phyloP scores from a whole-genome alignment of 2,888 invertebrate species.

The Euphydryas editha region DNA sequence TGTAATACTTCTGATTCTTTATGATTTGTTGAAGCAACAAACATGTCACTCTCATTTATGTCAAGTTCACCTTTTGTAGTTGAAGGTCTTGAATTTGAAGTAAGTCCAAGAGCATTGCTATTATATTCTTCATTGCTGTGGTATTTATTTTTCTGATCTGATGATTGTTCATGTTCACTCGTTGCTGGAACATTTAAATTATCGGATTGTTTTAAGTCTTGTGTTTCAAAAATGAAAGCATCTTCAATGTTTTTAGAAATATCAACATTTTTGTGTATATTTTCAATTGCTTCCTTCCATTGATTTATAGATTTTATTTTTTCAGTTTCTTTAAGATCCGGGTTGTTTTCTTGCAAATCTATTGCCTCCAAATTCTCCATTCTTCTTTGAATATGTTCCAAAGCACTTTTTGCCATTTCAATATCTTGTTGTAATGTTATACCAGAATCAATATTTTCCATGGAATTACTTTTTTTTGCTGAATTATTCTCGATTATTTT shows the following conservation, averaged over 20 bases:
- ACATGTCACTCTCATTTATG: constrained; percentile 35
- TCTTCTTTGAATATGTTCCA: constrained; percentile 63
- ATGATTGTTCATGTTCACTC: constrained; percentile 18
- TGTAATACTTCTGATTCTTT: constrained; percentile 40
- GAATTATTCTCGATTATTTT: constrained; percentile 56
- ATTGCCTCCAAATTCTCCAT: constrained; percentile 61
- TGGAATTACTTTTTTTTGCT: constrained; percentile 32
- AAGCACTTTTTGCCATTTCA: constrained; percentile 63
- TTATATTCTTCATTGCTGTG: no score
- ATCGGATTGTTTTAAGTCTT: constrained; percentile 24
- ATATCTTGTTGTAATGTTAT: constrained; percentile 64
- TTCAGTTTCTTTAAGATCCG: constrained; percentile 50
- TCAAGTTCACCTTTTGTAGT: constrained; percentile 1
- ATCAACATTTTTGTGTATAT: constrained; percentile 62
- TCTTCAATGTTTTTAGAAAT: constrained; percentile 69
- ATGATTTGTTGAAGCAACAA: constrained; percentile 41
- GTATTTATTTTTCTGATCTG: not conserved
- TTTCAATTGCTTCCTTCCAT: constrained; percentile 68
- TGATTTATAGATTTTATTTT: constrained; percentile 56
- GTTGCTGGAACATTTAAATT: constrained; percentile 1
- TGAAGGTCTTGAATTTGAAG: not conserved
- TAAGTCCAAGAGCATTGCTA: no score
- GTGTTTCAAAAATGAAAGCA: constrained; percentile 53
- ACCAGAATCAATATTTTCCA: constrained; percentile 49
- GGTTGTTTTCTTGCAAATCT: constrained; percentile 51